Evolutionary conservation across 2,797 vertebrate species (phyloP).

Genomic region (Platalea minor): DNA sequence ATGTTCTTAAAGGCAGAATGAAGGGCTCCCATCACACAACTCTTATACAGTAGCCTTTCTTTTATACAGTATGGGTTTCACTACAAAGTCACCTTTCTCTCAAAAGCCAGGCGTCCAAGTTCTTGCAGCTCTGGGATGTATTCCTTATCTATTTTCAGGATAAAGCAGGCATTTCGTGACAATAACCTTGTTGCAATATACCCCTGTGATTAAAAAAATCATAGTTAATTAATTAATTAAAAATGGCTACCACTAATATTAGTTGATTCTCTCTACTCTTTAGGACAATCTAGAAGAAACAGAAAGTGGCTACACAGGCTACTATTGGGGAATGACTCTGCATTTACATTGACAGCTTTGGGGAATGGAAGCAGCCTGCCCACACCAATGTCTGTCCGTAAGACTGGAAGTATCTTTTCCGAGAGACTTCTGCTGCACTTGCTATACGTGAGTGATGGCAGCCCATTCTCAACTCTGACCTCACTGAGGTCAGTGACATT

Average conservation of each 20-base stretch:
- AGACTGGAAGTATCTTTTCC: background rate
- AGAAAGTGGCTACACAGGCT: background rate
- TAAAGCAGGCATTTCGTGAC: conserved; percentile 68
- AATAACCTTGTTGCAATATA: conserved; percentile 70
- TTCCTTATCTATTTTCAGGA: conserved; percentile 66
- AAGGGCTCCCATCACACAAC: no score
- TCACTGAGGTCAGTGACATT: background rate
- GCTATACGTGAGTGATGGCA: background rate
- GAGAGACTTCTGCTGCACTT: background rate
- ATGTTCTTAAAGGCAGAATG: background rate
- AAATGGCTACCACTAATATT: rapidly evolving
- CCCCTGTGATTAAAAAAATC: background rate
- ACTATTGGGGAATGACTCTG: background rate
- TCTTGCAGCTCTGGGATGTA: conserved; percentile 43
- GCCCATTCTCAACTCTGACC: background rate
- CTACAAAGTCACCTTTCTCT: conserved; percentile 63
- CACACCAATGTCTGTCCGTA: background rate
- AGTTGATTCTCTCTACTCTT: background rate
- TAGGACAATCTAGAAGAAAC: background rate
- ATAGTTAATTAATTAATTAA: background rate
- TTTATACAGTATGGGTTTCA: background rate
- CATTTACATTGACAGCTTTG: background rate
- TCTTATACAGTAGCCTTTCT: background rate
- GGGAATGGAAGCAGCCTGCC: background rate
- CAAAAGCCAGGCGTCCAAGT: conserved; percentile 59